Evolutionary conservation across 2,888 invertebrate species (phyloP).

Genomic region (Archips crataeganus): DNA sequence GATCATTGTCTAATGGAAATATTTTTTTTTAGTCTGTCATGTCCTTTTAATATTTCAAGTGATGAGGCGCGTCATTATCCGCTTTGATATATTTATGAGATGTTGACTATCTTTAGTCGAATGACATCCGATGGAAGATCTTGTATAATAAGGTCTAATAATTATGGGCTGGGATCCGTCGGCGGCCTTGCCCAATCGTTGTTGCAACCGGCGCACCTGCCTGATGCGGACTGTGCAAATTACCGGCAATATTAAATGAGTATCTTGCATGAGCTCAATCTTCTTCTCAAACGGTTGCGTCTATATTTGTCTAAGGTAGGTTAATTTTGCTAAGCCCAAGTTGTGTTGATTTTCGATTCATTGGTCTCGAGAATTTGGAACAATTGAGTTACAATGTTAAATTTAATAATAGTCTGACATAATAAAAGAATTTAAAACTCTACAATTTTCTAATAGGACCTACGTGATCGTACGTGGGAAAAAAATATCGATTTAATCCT

Average conservation of each 20-base stretch:
- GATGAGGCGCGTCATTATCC: no score
- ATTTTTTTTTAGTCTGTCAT: no score
- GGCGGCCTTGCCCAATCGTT: constrained; percentile 75
- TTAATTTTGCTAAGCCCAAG: background rate
- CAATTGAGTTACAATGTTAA: no score
- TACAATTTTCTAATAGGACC: no score
- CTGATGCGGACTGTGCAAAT: constrained; percentile 75
- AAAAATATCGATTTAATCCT: background rate
- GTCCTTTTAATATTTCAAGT: no score
- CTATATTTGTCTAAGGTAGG: background rate
- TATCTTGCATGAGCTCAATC: constrained; percentile 52
- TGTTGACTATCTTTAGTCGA: background rate
- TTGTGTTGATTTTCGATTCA: background rate
- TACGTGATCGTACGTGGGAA: no score
- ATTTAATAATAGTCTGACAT: no score
- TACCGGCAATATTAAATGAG: constrained; percentile 58
- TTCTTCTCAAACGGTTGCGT: constrained; percentile 42
- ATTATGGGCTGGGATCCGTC: constrained; percentile 27
- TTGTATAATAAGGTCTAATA: constrained; percentile 26
- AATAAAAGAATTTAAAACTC: background rate
- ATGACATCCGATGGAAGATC: constrained; percentile 17
- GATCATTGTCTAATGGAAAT: no score
- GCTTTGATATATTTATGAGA: background rate
- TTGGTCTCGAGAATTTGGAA: background rate
- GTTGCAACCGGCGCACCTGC: constrained; percentile 83